Evolutionary conservation across 2,113 vertebrate genomes (phyloP).

Genomic region (Picathartes gymnocephalus): DNA sequence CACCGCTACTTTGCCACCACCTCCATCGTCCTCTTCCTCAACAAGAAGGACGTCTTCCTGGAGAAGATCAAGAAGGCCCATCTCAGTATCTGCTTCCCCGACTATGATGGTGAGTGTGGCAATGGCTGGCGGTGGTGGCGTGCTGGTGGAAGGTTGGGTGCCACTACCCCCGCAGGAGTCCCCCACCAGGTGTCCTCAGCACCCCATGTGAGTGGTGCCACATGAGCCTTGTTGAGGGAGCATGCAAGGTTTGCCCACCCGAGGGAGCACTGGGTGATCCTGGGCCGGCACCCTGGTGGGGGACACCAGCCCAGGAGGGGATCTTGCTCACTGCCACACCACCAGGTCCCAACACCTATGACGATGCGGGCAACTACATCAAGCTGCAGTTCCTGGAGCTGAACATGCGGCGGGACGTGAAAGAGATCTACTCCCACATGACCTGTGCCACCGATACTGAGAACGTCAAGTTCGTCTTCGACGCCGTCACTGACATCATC

Average conservation of each 20-base stretch:
- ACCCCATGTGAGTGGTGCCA: not conserved
- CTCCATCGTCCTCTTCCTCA: conserved; percentile 97
- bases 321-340: not conserved
- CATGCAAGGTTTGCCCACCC: not conserved
- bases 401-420: conserved; percentile 88
- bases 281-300: not conserved
- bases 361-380: conserved; percentile 95
- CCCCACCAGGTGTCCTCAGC: conserved; percentile 40
- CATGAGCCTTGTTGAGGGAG: not conserved
- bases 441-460: conserved; percentile 97
- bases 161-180: not conserved
- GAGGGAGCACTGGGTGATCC: not conserved
- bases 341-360: conserved; percentile 91
- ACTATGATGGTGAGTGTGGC: conserved; percentile 86
- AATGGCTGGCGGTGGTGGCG: fast-evolving
- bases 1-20: conserved; percentile 94
- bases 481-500: conserved; percentile 97
- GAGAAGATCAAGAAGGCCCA: conserved; percentile 99
- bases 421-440: conserved; percentile 98
- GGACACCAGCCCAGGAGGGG: not conserved
- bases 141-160: not conserved
- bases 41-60: conserved; percentile 96
- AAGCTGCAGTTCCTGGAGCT: conserved; percentile 95
- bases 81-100: conserved; percentile 97
- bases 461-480: conserved; percentile 98